Evolutionary conservation across 1,140 invertebrate species (phyloP).

Genomic region (Kradibia gibbosae): DNA sequence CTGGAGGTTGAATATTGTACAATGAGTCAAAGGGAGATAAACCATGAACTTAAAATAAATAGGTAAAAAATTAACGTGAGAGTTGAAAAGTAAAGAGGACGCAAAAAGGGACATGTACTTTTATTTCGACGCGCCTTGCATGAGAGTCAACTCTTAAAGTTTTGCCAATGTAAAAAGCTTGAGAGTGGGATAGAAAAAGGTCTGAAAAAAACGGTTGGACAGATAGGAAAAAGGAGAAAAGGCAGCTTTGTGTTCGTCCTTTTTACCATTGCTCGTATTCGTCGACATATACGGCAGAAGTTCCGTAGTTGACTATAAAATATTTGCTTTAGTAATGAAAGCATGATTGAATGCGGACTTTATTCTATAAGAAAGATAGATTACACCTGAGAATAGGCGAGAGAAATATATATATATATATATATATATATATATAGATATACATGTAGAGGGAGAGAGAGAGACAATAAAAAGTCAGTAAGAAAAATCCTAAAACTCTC

Average conservation of each 20-base stretch:
- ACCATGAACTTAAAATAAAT: constrained; percentile 20
- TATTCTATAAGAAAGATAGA: background rate
- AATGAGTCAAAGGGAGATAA: background rate
- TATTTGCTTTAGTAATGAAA: constrained; percentile 74
- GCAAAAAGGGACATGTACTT: constrained; percentile 60
- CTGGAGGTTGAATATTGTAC: background rate
- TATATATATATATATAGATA: too few relatives aligned
- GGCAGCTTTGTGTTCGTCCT: constrained; percentile 24
- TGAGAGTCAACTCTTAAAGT: background rate
- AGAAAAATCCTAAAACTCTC: background rate
- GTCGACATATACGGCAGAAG: constrained; percentile 37
- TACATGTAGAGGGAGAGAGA: constrained; percentile 14
- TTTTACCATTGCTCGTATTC: constrained; percentile 54
- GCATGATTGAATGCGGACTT: constrained; percentile 63
- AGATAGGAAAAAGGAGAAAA: constrained; percentile 13
- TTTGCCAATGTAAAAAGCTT: background rate
- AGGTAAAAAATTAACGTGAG: constrained; percentile 63
- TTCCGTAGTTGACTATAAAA: constrained; percentile 70
- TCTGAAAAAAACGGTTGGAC: background rate
- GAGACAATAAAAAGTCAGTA: background rate
- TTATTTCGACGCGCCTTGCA: constrained; percentile 50
- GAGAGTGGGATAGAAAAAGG: background rate
- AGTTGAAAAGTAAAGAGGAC: constrained; percentile 67
- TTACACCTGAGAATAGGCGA: background rate
- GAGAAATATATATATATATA: too few relatives aligned